Base-by-base conservation (phyloP, 1,140 invertebrate genomes). In the Chymomyza costata region DNA sequence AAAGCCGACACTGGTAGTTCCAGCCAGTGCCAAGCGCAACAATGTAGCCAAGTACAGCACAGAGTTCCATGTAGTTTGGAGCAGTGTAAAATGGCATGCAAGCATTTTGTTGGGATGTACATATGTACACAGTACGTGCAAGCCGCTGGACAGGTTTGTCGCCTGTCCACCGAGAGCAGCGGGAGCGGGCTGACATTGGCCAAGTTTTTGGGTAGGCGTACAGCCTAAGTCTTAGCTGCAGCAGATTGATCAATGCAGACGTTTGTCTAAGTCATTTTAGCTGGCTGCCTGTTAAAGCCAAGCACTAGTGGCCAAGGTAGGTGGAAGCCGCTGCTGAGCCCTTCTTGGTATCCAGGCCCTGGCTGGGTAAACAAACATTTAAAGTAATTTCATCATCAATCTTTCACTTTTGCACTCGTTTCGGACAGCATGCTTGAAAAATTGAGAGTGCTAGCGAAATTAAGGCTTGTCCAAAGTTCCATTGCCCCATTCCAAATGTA, bases 321-420 rank as follows among this genome's bases (percentile, higher is more conserved):
- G 13, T 11, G 7, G 5, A 35, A 34, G 8, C 34, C 52, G 60
- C 60, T 50, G 45, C 39, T 51, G 62, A 7, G 10, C 6, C 50
- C 59, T 32, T 28, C 25, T 21, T 21, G 31, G 57, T 39, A 55
- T 44, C 14, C 30, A 15, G 19, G 16, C 31, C 11, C 7, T 25
- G 14, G 15, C 25, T 16, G 7, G 31, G 47, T 45, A 19, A 44
- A 56, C 68, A 70, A 66, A 64, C 70, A 82, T 82, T 76, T 70
- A 73, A 62, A 67, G 76, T 82, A 82, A 82, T 82, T 82, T 82
- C 64, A 63, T 66, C 76, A 82, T 82, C 76, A 82, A 82, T 82
- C 76, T 82, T 70, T 76, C 76, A 82, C 78, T 76, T 82, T 82
- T 82, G 76, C 78, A 82, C 76, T 82, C 69, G 55, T 80, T 80